phyloP scores from a whole-genome alignment of 2,888 invertebrate genomes.

The Ochlodes sylvanus region DNA sequence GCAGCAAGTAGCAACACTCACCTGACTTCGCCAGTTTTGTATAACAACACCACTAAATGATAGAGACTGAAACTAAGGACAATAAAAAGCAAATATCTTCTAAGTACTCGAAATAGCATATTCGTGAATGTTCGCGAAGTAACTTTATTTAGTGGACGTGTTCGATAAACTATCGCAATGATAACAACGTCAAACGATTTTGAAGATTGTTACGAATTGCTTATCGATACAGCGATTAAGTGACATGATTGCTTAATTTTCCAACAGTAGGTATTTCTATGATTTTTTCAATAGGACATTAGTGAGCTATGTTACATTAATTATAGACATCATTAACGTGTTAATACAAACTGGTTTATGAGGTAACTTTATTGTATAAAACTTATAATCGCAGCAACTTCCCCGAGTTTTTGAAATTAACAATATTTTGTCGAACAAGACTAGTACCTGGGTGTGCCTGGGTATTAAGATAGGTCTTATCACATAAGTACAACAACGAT shows the following conservation, averaged over 20 bases:
- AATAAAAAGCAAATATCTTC: conserved; percentile 17
- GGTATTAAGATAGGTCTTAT: no score
- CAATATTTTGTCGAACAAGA: no score
- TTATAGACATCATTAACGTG: no score
- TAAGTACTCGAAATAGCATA: conserved; percentile 25
- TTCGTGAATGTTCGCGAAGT: conserved; percentile 19
- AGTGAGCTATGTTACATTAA: no score
- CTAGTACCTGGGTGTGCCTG: no score
- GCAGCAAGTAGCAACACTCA: no score
- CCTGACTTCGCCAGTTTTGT: conserved; percentile 5
- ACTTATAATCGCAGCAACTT: no score
- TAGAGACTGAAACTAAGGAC: conserved; percentile 10
- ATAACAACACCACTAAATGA: conserved; percentile 15
- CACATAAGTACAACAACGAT: no score
- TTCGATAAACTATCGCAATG: conserved; percentile 28
- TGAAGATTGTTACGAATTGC: conserved; percentile 11
- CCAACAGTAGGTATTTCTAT: not conserved
- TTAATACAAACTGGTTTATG: no score
- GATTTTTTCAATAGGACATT: not conserved
- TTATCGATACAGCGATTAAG: conserved; percentile 18
- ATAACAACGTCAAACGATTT: conserved; percentile 16
- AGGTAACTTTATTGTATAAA: no score
- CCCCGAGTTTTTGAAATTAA: no score
- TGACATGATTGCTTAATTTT: conserved; percentile 15
- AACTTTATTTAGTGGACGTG: conserved; percentile 10